Evolutionary conservation across 2,888 invertebrate genomes (phyloP), one percentile per base, ranked within the genome.

Genomic region (Osmoderma eremita): DNA sequence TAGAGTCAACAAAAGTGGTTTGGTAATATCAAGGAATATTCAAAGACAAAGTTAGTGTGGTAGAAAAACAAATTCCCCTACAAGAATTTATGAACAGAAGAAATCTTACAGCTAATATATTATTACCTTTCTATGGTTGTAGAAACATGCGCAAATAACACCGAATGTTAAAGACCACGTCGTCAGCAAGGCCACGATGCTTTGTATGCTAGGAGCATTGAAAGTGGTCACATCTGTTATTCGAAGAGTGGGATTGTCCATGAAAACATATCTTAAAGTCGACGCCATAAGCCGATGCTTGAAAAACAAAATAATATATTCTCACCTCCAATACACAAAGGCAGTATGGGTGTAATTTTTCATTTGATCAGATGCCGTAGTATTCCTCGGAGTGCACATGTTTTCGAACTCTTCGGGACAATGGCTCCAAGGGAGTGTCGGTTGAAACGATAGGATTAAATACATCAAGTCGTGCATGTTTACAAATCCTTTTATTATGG

Each of bases 391-490:
- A 12, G n/a, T 45, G 50, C 72, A 72, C 36, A 24, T 17, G 12
- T 51, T 3, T n/a, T 42, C 12, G 15, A 50, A 63, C 8, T 67
- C 36, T 10, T 61, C 8, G 0, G 71, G 72, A 24, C 72, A 72
- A 3, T 8, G 4, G 48, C 54, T 62, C 72, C 72, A 72, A 5
- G 67, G 65, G 39, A 72, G 13, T 3, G 18, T 3, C 1, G 10
- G 5, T 54, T 69, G 70, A 8, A 71, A 36, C n/a, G 66, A 68
- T 15, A 67, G 49, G 8, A 71, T 15, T 8, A 70, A 56, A 20
- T 72, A 72, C 66, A 71, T 49, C 0, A 72, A 13, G 48, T 63
- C 49, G 51, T 72, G 70, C 4, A 69, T 67, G 42, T 64, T 39
- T 17, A 61, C 2, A 3, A 66, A 63, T 8, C 70, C 70, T 20